Evolutionary conservation across 2,888 invertebrate species (phyloP).

Genomic region (Xestia rhomboidea): DNA sequence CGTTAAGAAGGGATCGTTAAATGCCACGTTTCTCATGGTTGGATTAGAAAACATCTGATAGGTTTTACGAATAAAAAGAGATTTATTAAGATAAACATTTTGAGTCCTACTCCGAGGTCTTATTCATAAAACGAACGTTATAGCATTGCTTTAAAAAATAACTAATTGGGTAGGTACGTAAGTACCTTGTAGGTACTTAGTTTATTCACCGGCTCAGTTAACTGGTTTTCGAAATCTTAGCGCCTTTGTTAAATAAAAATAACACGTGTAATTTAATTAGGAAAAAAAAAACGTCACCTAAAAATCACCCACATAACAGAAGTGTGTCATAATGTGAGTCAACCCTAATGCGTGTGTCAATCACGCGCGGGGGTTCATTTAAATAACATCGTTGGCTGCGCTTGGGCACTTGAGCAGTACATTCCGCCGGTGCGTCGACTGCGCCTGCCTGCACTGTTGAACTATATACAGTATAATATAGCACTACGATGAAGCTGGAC

Average conservation of each 20-base stretch:
- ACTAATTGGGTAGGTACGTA: too few relatives aligned
- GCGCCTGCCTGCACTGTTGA: slow-evolving; percentile 10
- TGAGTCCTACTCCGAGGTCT: not conserved
- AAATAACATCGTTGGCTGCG: slow-evolving; percentile 33
- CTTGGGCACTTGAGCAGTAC: slow-evolving; percentile 24
- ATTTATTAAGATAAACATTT: not conserved
- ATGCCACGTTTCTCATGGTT: not conserved
- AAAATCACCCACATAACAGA: not conserved
- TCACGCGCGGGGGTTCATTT: slow-evolving; percentile 29
- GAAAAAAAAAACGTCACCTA: not conserved
- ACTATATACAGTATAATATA: not conserved
- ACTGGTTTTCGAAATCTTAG: not conserved
- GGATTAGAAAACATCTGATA: not conserved
- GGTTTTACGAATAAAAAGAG: not conserved
- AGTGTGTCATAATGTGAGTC: slow-evolving; percentile 23
- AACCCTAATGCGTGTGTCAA: not conserved
- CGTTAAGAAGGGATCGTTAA: slow-evolving; percentile 22
- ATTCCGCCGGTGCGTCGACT: not conserved
- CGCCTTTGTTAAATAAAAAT: not conserved
- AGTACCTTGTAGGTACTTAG: too few relatives aligned
- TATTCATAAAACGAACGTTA: not conserved
- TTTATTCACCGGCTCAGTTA: not conserved
- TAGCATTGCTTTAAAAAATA: not conserved
- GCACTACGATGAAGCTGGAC: slow-evolving; percentile 73
- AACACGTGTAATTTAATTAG: not conserved